A percentile compares a stretch with the other conserved stretches of the same genome.
Evolutionary conservation across 2,113 vertebrate genomes (phyloP).

Genomic region (Cavia porcellus): DNA sequence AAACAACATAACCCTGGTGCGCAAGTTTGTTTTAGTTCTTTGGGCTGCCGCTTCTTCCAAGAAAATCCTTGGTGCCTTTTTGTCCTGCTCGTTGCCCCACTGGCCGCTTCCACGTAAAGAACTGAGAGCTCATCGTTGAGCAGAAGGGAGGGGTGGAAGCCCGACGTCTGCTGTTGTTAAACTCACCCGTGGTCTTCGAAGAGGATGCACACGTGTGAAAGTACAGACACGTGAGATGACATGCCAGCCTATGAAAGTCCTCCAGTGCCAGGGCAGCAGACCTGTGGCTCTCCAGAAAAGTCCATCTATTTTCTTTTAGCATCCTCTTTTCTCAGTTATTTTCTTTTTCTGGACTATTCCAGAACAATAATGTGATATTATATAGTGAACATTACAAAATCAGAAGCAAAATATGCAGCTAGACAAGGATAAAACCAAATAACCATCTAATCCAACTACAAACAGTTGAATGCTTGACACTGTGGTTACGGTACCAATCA

Average conservation of each 20-base stretch:
- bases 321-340: not conserved
- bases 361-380: not conserved
- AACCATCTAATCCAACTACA: not conserved
- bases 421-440: not conserved
- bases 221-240: not conserved
- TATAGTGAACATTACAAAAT: not conserved
- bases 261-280: not conserved
- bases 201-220: not conserved
- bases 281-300: not conserved
- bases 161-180: not conserved
- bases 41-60: slow-evolving; percentile 34
- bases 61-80: slow-evolving; percentile 41
- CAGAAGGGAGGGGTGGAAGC: not conserved
- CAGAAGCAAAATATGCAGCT: not conserved
- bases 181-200: not conserved
- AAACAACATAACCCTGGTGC: slow-evolving; percentile 39
- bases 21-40: slow-evolving; percentile 65
- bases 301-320: not conserved
- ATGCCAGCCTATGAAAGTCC: not conserved
- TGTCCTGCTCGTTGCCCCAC: not conserved
- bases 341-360: not conserved
- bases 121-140: slow-evolving; percentile 12
- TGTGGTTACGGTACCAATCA: not conserved
- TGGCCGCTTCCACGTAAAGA: slow-evolving; percentile 35
- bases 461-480: not conserved